phyloP scores from a whole-genome alignment of 2,888 invertebrate genomes.

The Stenichneumon culpator region DNA sequence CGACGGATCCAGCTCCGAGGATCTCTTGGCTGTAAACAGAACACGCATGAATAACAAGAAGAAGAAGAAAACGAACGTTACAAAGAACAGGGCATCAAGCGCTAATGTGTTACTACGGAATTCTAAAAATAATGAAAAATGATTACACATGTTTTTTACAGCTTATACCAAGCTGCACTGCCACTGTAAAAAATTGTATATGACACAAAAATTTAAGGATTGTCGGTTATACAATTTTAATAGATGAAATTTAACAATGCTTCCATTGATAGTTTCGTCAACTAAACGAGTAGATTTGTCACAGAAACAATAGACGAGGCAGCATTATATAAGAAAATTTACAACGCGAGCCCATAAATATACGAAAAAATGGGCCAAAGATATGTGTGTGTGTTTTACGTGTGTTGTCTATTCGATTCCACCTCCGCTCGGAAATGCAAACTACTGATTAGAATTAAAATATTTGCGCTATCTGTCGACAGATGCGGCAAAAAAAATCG shows the following conservation, averaged over 20 bases:
- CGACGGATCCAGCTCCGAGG: conserved; percentile 79
- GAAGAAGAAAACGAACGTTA: conserved; percentile 65
- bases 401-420: background rate
- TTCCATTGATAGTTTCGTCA: background rate
- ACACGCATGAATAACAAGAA: conserved; percentile 71
- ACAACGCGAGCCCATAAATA: background rate
- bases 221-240: background rate
- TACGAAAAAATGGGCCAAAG: background rate
- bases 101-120: conserved; percentile 67
- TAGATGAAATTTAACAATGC: conserved; percentile 2
- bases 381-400: no score
- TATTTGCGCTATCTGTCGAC: background rate
- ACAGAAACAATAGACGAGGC: background rate
- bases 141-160: background rate
- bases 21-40: conserved; percentile 68
- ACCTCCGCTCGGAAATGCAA: background rate
- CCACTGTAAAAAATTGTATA: conserved; percentile 38
- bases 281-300: background rate
- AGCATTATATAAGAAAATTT: background rate
- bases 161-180: conserved; percentile 52
- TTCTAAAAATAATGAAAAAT: conserved; percentile 57
- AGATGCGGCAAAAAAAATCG: background rate
- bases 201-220: background rate
- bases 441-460: background rate
- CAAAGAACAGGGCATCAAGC: conserved; percentile 76